phyloP scores from a whole-genome alignment of 2,797 vertebrate species.

The Heterohyrax brucei region DNA sequence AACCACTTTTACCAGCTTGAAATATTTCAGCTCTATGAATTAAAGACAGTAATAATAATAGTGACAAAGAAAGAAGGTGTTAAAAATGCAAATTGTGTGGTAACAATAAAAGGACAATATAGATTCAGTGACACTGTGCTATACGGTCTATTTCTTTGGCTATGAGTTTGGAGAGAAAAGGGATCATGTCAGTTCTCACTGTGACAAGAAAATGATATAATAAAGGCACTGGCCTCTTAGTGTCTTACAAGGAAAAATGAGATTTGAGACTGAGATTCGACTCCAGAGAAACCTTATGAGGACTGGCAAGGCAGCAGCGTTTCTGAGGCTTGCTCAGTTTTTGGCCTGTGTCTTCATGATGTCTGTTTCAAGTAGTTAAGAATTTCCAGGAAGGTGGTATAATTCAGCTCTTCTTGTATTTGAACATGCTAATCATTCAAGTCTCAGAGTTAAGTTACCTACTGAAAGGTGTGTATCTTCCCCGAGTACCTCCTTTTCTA shows the following conservation, averaged over 20 bases:
- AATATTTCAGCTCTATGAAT: neutral
- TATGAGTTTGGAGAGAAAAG: neutral
- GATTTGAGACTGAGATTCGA: neutral
- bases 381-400: neutral
- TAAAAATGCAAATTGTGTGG: neutral
- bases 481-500: neutral
- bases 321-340: neutral
- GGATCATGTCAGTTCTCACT: neutral
- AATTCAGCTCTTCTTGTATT: neutral
- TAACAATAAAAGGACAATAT: neutral
- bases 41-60: neutral
- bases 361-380: neutral
- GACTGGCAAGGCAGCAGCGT: neutral
- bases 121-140: neutral
- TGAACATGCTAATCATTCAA: neutral
- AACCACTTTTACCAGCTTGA: neutral
- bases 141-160: neutral
- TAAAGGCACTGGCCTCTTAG: neutral
- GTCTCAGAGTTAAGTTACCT: neutral
- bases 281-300: neutral
- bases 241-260: neutral
- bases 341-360: neutral
- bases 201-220: slow-evolving; percentile 2
- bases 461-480: no score
- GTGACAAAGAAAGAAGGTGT: neutral